Conservation (phyloP, 1,140 invertebrate genomes). For the Oppia nitens region DNA sequence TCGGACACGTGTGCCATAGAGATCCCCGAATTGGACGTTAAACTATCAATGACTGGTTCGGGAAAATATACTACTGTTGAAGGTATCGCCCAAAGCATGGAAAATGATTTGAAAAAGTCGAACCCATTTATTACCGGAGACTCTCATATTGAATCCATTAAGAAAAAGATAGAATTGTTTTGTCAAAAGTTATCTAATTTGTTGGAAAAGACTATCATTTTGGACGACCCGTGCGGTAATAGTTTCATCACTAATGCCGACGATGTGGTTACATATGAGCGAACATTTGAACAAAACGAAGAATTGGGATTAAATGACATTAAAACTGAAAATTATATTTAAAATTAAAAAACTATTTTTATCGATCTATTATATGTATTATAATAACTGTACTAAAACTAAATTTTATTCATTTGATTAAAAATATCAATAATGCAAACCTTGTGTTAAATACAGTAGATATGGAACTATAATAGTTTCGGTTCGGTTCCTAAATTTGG, state of each 20-base stretch:
- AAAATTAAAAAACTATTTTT: too few species aligned
- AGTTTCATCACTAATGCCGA: conserved; percentile 71
- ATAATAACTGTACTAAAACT: too few species aligned
- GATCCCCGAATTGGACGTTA: conserved; percentile 80
- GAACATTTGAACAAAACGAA: conserved; percentile 82
- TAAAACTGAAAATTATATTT: conserved; percentile 64
- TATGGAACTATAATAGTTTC: too few species aligned
- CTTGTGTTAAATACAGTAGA: too few species aligned
- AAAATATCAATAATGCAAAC: too few species aligned
- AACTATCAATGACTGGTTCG: conserved; percentile 62
- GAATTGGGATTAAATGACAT: conserved; percentile 91
- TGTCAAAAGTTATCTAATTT: conserved; percentile 41
- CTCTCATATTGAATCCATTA: conserved; percentile 38
- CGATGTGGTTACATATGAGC: conserved; percentile 55
- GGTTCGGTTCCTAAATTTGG: too few species aligned
- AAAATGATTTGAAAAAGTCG: conserved; percentile 40
- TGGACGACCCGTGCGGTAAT: conserved; percentile 94
- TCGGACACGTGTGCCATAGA: conserved; percentile 75
- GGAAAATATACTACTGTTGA: conserved; percentile 92
- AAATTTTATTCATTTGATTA: too few species aligned
- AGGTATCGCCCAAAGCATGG: conserved; percentile 40
- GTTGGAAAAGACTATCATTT: conserved; percentile 46
- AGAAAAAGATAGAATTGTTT: conserved; percentile 42
- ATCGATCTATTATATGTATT: too few species aligned
- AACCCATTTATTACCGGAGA: conserved; percentile 58